Base-by-base conservation (phyloP, 2,113 vertebrate genomes). In the Helogale parvula region DNA sequence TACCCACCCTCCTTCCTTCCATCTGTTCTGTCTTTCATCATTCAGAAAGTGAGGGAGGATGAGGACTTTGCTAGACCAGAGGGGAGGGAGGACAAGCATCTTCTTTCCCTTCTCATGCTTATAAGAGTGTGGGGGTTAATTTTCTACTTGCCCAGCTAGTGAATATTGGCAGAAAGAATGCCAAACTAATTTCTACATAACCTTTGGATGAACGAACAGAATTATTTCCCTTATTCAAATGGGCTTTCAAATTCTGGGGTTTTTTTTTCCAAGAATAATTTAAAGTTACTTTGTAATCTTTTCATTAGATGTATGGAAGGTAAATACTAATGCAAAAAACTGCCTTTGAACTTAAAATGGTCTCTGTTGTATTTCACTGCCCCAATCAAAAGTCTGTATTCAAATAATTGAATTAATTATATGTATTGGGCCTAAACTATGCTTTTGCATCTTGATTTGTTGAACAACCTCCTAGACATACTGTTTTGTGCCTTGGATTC, bases 121-220 rank as follows among this genome's bases (percentile, higher is more conserved):
- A 69, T 2, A 11, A 79, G 3, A 41, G 15, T 27, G 38, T 3
- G 17, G 5, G 19, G 29, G 31, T 45, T 72, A 45, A n/a, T 35
- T 95, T 95, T 71, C 31, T 63, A 35, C 19, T 90, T 81, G n/a
- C 72, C 66, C 93, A 90, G 27, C 38, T 50, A 60, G 45, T 68
- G 79, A 94, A 95, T 60, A 60, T 31, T 77, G 10, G 13, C n/a
- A 88, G 60, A 84, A 94, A 95, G 25, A 74, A 96, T 63, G 10
- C 27, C 60, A 85, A 94, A 76, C 83, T 88, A 96, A 94, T 33
- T 57, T 72, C 65, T 84, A 57, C 0, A 17, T 80, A 65, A 66
- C 17, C 27, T 85, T 35, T 71, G 29, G 4, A 7, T 69, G 33
- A 31, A 83, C 12, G 29, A 52, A 60, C 4, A 95, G 50, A 86